phyloP scores from a whole-genome alignment of 2,113 vertebrate genomes.

The Otocyon megalotis region DNA sequence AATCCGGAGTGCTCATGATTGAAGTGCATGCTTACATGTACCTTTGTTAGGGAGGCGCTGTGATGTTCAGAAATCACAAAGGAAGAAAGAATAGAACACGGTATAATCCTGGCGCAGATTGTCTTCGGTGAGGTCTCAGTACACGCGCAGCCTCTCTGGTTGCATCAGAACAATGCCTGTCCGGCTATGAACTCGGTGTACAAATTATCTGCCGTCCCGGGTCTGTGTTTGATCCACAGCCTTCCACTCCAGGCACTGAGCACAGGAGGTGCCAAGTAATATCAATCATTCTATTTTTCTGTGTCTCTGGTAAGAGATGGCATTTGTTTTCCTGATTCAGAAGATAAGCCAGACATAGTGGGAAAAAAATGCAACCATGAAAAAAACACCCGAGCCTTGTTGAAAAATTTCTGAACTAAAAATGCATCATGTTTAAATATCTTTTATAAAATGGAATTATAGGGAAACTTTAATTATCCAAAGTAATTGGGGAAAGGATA shows the following conservation, averaged over 20 bases:
- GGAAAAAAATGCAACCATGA: neutral
- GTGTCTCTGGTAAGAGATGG: slow-evolving; percentile 52
- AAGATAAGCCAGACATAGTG: slow-evolving; percentile 46
- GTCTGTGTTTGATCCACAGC: slow-evolving; percentile 59
- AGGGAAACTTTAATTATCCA: slow-evolving; percentile 47
- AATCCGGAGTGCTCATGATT: neutral
- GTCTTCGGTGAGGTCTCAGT: neutral
- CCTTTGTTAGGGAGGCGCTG: neutral
- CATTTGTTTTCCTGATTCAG: slow-evolving; percentile 67
- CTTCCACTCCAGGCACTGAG: slow-evolving; percentile 55
- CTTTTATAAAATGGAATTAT: slow-evolving; percentile 3
- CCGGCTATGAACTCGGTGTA: slow-evolving; percentile 51
- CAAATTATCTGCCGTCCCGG: slow-evolving; percentile 34
- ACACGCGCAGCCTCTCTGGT: neutral
- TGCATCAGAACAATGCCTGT: slow-evolving; percentile 50
- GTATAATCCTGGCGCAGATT: neutral
- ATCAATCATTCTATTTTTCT: slow-evolving; percentile 74
- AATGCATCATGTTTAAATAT: neutral
- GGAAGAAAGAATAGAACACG: neutral
- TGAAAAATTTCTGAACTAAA: slow-evolving; percentile 6
- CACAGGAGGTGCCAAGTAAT: slow-evolving; percentile 1
- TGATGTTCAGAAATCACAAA: neutral
- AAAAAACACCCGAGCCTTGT: neutral
- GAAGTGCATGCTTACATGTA: neutral
- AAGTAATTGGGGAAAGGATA: neutral